Evolutionary conservation across 1,140 invertebrate species (phyloP), one percentile per base, ranked within the genome.

Genomic region (Hydropsyche tenuis): DNA sequence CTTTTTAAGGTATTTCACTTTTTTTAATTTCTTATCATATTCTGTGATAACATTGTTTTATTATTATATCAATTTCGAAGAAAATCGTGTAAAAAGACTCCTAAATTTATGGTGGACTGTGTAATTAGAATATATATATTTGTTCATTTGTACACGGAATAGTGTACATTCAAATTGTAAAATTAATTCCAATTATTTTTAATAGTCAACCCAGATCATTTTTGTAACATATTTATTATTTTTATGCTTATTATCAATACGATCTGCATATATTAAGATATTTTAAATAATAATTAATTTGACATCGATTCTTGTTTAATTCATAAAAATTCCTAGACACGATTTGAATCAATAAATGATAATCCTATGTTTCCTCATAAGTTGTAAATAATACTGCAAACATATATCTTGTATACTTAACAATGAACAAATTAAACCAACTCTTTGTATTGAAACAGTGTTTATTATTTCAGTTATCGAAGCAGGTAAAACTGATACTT

Each of bases 201-300:
- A 65, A 30, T 65, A 45, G 27, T 12, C 46, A 56, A 25, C 53
- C 75, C 68, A 56, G 65, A 74, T 63, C 70, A 73, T 77, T 73
- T 75, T 77, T 77, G 76, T 77, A 77, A 72, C 64, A 77, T 77
- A 77, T 77, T 77, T 77, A 77, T 77, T 77, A 75, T 77, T 77
- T 75, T 77, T 70, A 75, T 77, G 71, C 73, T 77, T 74, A 51
- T 74, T 72, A 72, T 62, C 72, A 16, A 53, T 74, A 77, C 73
- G 76, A 77, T 77, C 76, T 77, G 76, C 76, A 70, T 77, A n/a
- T n/a, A 74, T 77, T 73, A 64, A 75, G 70, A 75, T 69, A 63
- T 72, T 75, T 72, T 75, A 75, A 75, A 66, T 75, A 30, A 77
- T 74, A 37, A 37, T 77, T 75, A 77, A 77, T 75, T 73, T 75